Evolutionary conservation across 2,113 vertebrate species (phyloP).

Genomic region (Sciurus niger): DNA sequence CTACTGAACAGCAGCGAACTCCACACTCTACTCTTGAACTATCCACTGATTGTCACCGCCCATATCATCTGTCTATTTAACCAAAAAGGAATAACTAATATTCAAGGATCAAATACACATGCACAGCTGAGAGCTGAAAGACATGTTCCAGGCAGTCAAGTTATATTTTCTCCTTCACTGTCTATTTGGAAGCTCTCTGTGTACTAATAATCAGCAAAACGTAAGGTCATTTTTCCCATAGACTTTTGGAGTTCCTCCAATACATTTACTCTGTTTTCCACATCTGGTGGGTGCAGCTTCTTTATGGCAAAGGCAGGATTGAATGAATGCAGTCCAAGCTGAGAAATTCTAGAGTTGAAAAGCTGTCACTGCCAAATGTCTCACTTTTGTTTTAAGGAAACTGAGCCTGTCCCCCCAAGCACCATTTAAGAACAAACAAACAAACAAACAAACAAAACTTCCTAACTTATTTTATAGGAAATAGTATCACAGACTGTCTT

Average conservation of each 20-base stretch:
- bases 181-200: not conserved
- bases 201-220: not conserved
- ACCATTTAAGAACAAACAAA: too few relatives aligned
- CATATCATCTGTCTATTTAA: conserved; percentile 54
- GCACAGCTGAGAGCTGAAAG: accelerated
- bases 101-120: not conserved
- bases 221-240: not conserved
- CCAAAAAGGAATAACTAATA: not conserved
- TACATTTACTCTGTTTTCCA: not conserved
- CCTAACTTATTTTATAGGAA: not conserved
- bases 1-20: too few relatives aligned
- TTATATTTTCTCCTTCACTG: not conserved
- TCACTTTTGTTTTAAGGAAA: not conserved
- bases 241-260: not conserved
- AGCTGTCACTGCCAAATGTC: too few relatives aligned
- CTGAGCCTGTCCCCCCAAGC: accelerated
- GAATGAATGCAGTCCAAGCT: accelerated
- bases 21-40: too few relatives aligned
- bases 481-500: not conserved
- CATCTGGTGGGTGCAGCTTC: not conserved
- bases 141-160: accelerated
- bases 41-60: not conserved
- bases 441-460: not conserved
- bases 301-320: too few relatives aligned
- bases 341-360: too few relatives aligned